phyloP scores from a whole-genome alignment of 2,797 vertebrate species.

The Labeo calbasu region DNA sequence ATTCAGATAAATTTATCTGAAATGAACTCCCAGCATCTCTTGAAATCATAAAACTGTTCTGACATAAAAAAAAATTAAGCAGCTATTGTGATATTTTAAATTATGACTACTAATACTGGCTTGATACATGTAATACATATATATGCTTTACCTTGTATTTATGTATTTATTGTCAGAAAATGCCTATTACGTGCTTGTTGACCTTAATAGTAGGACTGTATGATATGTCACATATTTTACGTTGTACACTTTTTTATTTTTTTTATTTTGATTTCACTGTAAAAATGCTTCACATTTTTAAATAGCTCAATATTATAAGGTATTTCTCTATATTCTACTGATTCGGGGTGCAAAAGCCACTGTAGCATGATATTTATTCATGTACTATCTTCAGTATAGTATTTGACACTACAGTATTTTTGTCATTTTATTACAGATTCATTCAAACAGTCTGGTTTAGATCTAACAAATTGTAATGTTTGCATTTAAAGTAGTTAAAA shows the following conservation, averaged over 20 bases:
- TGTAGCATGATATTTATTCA: background rate
- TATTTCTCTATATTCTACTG: background rate
- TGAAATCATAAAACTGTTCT: background rate
- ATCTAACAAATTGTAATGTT: background rate
- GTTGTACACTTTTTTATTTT: no score
- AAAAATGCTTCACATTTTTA: no score
- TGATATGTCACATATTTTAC: no score
- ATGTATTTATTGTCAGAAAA: background rate
- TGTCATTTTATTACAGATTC: background rate
- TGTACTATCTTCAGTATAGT: background rate
- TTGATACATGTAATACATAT: background rate
- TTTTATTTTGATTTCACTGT: no score
- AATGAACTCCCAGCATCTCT: background rate
- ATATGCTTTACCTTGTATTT: background rate
- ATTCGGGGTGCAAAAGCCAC: background rate
- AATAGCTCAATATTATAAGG: background rate
- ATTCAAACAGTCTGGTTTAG: background rate
- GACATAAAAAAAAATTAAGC: background rate
- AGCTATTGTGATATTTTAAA: background rate
- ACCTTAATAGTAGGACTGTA: background rate
- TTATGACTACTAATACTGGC: background rate
- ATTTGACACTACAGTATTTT: background rate
- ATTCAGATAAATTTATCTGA: background rate
- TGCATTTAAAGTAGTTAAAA: background rate
- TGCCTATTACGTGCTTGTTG: background rate